These are phyloP conservation scores for Phyllostomus discolor DNA, from an alignment of 2,113 vertebrate genomes.

Conservation along the genomic window DNA sequence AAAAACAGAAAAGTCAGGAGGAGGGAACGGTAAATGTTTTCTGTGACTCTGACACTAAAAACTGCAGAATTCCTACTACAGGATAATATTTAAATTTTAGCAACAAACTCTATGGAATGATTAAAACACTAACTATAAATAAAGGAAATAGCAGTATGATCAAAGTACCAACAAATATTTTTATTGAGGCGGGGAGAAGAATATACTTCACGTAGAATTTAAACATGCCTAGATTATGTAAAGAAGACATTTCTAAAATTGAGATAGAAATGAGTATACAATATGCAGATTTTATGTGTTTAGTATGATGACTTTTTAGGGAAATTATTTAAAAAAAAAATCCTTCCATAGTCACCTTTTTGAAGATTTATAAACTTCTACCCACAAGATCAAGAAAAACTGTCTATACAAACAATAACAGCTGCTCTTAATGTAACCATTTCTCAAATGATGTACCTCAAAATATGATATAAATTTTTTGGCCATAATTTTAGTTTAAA, in stretches of 20 bases:
- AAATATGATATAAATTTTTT: not conserved
- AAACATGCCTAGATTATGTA: not conserved
- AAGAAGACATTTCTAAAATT: not conserved
- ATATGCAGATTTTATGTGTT: not conserved
- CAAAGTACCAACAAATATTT: not conserved
- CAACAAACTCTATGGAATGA: not conserved
- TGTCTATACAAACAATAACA: not conserved
- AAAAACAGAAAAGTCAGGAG: not conserved
- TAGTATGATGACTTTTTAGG: not conserved
- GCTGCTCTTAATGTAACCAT: not conserved
- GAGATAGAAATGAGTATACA: not conserved
- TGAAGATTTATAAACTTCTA: slow-evolving; percentile 10
- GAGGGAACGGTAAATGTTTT: not conserved
- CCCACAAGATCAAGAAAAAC: not conserved
- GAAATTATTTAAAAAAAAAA: not conserved
- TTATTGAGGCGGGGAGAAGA: not conserved
- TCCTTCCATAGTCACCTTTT: not conserved
- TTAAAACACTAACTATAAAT: not conserved
- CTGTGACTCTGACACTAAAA: not conserved
- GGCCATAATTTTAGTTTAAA: slow-evolving; percentile 29
- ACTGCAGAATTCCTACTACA: not conserved
- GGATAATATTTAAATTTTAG: not conserved
- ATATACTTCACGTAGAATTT: not conserved
- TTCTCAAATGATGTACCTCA: slow-evolving; percentile 8
- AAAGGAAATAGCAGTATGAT: not conserved